A percentile compares a stretch with the other conserved stretches of the same genome.
Evolutionary conservation across 2,888 invertebrate genomes (phyloP).

Genomic region (Nephrotoma appendiculata): DNA sequence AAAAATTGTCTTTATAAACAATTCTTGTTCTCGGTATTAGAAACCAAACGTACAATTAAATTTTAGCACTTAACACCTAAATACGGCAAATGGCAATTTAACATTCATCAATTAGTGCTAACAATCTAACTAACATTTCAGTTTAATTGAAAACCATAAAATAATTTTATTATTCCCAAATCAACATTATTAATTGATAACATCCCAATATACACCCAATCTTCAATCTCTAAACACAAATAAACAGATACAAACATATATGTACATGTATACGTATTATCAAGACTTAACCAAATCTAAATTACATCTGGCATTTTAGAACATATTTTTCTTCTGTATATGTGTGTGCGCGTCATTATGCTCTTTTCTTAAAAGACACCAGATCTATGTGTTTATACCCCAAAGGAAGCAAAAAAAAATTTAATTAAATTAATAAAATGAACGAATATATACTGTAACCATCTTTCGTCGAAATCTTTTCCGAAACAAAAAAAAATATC

Average conservation of each 20-base stretch:
- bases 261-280: not conserved
- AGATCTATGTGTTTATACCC: not conserved
- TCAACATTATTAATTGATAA: not conserved
- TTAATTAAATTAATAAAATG: not conserved
- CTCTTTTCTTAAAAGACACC: not conserved
- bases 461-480: not conserved
- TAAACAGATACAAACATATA: not conserved
- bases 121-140: no score
- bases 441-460: not conserved
- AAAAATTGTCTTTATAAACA: no score
- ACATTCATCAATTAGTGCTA: no score
- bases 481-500: not conserved
- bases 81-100: no score
- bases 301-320: not conserved
- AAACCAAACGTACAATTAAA: no score
- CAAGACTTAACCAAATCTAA: not conserved
- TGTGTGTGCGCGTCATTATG: not conserved
- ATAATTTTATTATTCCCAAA: not conserved
- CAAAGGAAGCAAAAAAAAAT: not conserved
- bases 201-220: not conserved
- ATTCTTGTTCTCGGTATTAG: no score
- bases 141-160: not conserved
- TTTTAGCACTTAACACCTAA: no score
- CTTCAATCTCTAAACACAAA: not conserved
- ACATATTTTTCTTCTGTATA: not conserved